These are phyloP conservation scores for Leptinotarsa rubiginosa DNA, from an alignment of 2,888 invertebrate species.

Conservation along the genomic window DNA sequence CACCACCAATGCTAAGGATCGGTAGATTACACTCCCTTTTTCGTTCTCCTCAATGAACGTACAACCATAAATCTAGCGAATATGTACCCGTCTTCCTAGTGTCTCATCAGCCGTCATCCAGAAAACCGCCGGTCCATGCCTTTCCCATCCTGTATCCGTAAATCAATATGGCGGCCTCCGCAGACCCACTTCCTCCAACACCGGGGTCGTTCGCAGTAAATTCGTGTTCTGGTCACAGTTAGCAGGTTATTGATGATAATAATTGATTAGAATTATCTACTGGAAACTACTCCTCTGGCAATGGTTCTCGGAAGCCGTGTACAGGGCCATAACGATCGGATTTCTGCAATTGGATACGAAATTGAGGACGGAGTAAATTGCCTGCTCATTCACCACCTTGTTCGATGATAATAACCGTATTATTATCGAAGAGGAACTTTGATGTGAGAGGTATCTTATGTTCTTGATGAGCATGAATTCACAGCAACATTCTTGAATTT, in stretches of 20 bases:
- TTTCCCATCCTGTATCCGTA: not conserved
- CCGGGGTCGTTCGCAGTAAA: constrained; percentile 7
- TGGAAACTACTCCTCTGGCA: constrained; percentile 15
- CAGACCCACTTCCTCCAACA: constrained; percentile 7
- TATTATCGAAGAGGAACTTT: not conserved
- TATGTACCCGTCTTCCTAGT: no score
- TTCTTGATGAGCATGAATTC: no score
- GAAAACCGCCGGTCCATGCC: not conserved
- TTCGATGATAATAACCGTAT: not conserved
- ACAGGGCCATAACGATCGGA: constrained; percentile 11
- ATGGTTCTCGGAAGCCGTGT: constrained; percentile 14
- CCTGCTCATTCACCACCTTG: not conserved
- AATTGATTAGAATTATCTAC: constrained; percentile 20
- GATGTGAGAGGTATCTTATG: no score
- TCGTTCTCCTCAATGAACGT: no score
- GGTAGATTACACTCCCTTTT: no score
- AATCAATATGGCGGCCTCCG: constrained; percentile 5
- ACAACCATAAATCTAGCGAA: no score
- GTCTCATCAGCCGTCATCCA: no score
- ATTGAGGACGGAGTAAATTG: not conserved
- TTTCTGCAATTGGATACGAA: not conserved
- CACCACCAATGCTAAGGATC: no score
- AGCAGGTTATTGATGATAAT: constrained; percentile 12
- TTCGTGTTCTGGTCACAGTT: constrained; percentile 18
- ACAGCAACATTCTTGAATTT: no score